Conservation (phyloP, 1,140 invertebrate genomes). For the Zaprionus camerounensis region DNA sequence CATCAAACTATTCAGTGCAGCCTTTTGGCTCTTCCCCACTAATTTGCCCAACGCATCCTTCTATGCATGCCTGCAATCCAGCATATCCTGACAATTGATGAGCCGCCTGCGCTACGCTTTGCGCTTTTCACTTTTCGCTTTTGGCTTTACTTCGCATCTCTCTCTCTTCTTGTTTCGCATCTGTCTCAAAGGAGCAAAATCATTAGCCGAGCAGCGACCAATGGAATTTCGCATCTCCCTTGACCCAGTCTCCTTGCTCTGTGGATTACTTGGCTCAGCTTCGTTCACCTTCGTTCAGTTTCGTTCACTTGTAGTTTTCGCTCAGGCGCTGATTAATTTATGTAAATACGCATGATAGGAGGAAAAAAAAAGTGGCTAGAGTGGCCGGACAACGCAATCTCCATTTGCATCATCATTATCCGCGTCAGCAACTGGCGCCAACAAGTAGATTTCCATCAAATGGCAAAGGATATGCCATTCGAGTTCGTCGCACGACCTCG, state of each 20-base stretch:
- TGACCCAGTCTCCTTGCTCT: conserved; percentile 16
- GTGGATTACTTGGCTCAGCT: conserved; percentile 29
- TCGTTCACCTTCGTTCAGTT: conserved; percentile 5
- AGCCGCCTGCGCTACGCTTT: conserved; percentile 20
- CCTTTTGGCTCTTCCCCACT: conserved; percentile 46
- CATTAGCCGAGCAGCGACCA: conserved; percentile 40
- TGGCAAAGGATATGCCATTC: conserved; percentile 29
- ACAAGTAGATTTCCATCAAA: conserved; percentile 72
- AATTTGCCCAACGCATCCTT: conserved; percentile 52
- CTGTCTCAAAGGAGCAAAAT: conserved; percentile 36
- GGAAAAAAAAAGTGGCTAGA: conserved; percentile 29
- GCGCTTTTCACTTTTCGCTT: not conserved
- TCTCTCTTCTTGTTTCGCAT: not conserved
- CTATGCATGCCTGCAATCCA: conserved; percentile 18
- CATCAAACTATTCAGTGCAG: conserved; percentile 6
- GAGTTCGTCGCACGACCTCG: conserved; percentile 1
- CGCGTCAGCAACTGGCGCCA: conserved; percentile 57
- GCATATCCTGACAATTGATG: conserved; percentile 46
- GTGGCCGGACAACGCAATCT: conserved; percentile 55
- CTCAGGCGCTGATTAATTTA: conserved; percentile 52
- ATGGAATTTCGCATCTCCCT: conserved; percentile 13
- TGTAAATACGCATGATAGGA: conserved; percentile 45
- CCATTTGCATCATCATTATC: conserved; percentile 45
- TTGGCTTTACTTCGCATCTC: not conserved
- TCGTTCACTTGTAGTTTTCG: conserved; percentile 21